Evolutionary conservation across 2,113 vertebrate species (phyloP).

Genomic region (Gambusia affinis): DNA sequence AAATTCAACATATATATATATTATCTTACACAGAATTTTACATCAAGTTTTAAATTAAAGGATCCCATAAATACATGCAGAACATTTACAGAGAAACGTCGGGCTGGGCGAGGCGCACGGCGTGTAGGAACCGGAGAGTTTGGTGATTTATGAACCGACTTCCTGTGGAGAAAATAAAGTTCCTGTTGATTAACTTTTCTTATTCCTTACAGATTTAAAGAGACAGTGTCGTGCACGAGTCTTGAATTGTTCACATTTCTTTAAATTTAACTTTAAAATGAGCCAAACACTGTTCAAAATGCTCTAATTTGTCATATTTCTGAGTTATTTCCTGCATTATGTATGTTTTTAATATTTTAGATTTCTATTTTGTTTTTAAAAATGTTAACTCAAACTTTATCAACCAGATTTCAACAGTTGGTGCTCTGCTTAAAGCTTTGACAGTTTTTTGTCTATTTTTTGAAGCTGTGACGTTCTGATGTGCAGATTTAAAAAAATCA

Average conservation of each 20-base stretch:
- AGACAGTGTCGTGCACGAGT: neutral
- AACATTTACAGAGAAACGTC: slow-evolving; percentile 24
- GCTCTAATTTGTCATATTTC: too few relatives aligned
- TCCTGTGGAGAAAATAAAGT: neutral
- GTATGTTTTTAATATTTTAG: too few relatives aligned
- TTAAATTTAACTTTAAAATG: neutral
- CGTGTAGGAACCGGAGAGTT: slow-evolving; percentile 34
- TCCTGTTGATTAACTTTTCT: too few relatives aligned
- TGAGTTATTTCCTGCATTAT: too few relatives aligned
- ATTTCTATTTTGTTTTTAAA: too few relatives aligned
- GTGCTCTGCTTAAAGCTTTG: too few relatives aligned
- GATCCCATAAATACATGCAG: slow-evolving; percentile 61
- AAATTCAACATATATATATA: slow-evolving; percentile 44
- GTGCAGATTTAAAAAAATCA: neutral
- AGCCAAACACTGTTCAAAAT: neutral
- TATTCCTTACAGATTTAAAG: neutral
- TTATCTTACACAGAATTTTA: slow-evolving; percentile 30
- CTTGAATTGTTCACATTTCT: neutral
- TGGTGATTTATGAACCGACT: slow-evolving; percentile 1
- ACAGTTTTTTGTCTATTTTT: too few relatives aligned
- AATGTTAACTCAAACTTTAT: too few relatives aligned
- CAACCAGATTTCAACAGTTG: too few relatives aligned
- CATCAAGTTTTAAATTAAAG: slow-evolving; percentile 37
- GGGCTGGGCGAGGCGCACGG: slow-evolving; percentile 22
- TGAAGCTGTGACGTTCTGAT: too few relatives aligned